These are phyloP conservation scores for Chromoteleia sp. DNA, from an alignment of 2,888 invertebrate species.

Conservation along the genomic window DNA sequence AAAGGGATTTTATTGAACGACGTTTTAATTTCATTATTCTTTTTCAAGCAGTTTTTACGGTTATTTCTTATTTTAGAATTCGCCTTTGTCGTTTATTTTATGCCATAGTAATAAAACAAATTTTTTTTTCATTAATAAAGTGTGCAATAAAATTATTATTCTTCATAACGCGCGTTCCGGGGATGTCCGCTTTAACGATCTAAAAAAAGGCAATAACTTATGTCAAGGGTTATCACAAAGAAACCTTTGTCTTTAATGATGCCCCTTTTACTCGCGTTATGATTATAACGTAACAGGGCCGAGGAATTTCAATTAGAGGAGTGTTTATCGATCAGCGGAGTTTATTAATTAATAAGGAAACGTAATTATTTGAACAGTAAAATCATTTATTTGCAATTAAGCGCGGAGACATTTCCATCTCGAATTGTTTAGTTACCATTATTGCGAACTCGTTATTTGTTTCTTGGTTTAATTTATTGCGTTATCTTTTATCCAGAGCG, in stretches of 20 bases:
- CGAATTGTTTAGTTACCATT: neutral
- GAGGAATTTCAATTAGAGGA: slow-evolving; percentile 23
- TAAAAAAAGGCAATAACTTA: slow-evolving; percentile 20
- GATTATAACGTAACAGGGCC: slow-evolving; percentile 15
- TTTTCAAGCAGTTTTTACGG: neutral
- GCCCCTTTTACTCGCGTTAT: slow-evolving; percentile 18
- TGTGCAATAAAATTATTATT: slow-evolving; percentile 8
- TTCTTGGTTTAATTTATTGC: too few relatives aligned
- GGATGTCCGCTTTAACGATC: slow-evolving; percentile 9
- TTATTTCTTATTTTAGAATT: neutral
- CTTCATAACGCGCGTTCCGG: neutral
- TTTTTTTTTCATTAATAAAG: slow-evolving; percentile 18
- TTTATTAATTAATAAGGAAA: slow-evolving; percentile 11
- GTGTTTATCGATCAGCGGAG: slow-evolving; percentile 2
- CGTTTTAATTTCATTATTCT: neutral
- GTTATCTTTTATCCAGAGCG: too few relatives aligned
- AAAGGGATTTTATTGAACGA: neutral
- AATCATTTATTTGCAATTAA: slow-evolving; percentile 10
- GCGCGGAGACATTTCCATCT: neutral
- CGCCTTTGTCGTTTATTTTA: neutral
- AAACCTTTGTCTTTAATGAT: slow-evolving; percentile 28
- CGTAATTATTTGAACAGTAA: slow-evolving; percentile 9
- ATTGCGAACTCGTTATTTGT: neutral
- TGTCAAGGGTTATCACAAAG: slow-evolving; percentile 36
- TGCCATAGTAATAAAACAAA: neutral